phyloP scores from a whole-genome alignment of 2,797 vertebrate genomes.

The Nannoperca australis region DNA sequence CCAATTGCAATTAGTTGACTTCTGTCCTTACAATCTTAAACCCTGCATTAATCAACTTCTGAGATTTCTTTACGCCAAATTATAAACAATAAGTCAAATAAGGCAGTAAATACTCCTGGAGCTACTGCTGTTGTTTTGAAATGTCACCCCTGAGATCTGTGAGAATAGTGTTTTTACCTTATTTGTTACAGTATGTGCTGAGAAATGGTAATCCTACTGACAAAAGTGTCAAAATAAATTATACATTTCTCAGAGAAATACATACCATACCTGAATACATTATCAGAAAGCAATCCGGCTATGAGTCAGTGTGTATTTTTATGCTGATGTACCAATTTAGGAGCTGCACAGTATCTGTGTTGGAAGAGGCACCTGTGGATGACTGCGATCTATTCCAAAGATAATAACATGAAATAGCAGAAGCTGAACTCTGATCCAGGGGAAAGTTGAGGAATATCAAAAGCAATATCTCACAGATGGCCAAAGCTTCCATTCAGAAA shows the following conservation, averaged over 20 bases:
- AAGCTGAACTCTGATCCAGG: conserved; percentile 72
- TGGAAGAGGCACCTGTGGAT: conserved; percentile 69
- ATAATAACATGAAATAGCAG: conserved; percentile 72
- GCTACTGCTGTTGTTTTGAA: conserved; percentile 74
- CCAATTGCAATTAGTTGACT: not conserved
- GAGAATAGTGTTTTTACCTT: conserved; percentile 72
- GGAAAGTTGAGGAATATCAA: conserved; percentile 61
- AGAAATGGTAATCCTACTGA: conserved; percentile 72
- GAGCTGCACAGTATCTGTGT: conserved; percentile 49
- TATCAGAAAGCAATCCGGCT: conserved; percentile 76
- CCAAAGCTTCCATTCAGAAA: conserved; percentile 51
- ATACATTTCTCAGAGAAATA: conserved; percentile 72
- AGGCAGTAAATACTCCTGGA: conserved; percentile 49
- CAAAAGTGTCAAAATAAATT: conserved; percentile 80
- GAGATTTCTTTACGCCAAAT: conserved; percentile 5
- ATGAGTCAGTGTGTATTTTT: conserved; percentile 70
- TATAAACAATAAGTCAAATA: conserved; percentile 24
- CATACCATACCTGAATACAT: conserved; percentile 82
- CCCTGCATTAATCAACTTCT: conserved; percentile 16
- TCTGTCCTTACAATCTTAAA: conserved; percentile 4
- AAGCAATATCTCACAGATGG: conserved; percentile 66
- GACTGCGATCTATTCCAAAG: conserved; percentile 65
- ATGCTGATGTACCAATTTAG: conserved; percentile 67
- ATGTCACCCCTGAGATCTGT: conserved; percentile 65
- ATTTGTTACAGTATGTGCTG: conserved; percentile 68